phyloP scores from a whole-genome alignment of 1,140 invertebrate species.

The Zaprionus gabonicus region DNA sequence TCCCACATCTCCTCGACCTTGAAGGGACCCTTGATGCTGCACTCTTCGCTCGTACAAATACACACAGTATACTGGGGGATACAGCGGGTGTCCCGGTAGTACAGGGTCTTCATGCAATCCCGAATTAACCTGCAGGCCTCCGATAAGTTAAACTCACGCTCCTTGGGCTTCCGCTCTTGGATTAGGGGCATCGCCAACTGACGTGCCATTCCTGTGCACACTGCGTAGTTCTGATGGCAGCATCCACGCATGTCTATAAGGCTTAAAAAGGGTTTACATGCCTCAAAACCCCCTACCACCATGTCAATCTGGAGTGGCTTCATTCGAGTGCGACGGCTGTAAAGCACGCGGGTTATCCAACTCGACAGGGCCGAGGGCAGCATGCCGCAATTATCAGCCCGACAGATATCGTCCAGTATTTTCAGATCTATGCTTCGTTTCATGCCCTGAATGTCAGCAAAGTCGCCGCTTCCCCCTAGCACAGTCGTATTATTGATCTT shows the following conservation, averaged over 20 bases:
- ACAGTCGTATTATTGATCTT: constrained; percentile 95
- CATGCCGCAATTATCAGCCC: constrained; percentile 93
- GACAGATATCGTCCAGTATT: constrained; percentile 94
- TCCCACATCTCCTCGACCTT: constrained; percentile 89
- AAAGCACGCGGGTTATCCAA: constrained; percentile 96
- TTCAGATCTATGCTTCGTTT: constrained; percentile 94
- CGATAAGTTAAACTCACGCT: constrained; percentile 85
- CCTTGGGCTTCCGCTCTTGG: constrained; percentile 89
- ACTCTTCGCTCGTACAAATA: constrained; percentile 87
- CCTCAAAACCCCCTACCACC: constrained; percentile 94
- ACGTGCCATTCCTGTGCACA: constrained; percentile 94
- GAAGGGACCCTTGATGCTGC: constrained; percentile 87
- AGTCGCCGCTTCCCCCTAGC: constrained; percentile 95
- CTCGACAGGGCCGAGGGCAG: constrained; percentile 94
- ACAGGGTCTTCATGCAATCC: constrained; percentile 94
- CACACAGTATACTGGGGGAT: constrained; percentile 91
- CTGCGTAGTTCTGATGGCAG: constrained; percentile 91
- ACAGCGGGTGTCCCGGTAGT: constrained; percentile 95
- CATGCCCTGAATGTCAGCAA: constrained; percentile 97
- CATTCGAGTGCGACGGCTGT: constrained; percentile 94
- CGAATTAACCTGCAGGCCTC: constrained; percentile 91
- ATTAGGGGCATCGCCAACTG: constrained; percentile 94
- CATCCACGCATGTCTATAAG: constrained; percentile 96
- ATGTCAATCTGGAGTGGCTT: constrained; percentile 97
- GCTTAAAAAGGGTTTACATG: constrained; percentile 91